phyloP scores from a whole-genome alignment of 2,113 vertebrate genomes.

The Chaetops frenatus region DNA sequence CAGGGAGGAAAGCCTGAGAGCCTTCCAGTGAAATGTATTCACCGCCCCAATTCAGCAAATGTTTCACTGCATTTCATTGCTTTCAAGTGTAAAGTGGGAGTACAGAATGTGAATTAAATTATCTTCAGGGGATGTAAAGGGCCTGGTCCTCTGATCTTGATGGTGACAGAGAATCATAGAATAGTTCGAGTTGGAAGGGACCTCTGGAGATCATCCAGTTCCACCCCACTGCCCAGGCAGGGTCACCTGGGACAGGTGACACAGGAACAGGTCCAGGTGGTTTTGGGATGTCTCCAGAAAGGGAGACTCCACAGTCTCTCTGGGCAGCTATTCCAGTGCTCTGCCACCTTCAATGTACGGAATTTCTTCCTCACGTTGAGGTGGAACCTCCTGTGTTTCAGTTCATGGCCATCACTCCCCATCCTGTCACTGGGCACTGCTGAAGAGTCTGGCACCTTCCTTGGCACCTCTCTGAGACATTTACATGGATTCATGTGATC shows the following conservation, averaged over 20 bases:
- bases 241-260: background rate
- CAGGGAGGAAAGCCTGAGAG: background rate
- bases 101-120: background rate
- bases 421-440: background rate
- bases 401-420: background rate
- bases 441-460: background rate
- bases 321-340: background rate
- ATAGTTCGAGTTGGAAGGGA: fast-evolving
- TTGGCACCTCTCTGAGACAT: background rate
- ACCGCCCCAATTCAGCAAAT: background rate
- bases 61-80: background rate
- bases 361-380: background rate
- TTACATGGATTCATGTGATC: background rate
- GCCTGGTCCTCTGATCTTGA: background rate
- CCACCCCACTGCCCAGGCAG: background rate
- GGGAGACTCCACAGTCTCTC: background rate
- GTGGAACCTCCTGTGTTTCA: background rate
- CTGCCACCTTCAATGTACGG: background rate
- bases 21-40: background rate
- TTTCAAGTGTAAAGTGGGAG: background rate
- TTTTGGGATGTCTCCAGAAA: background rate
- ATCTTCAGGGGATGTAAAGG: background rate
- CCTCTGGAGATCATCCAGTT: background rate
- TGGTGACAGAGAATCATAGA: background rate
- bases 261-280: background rate